phyloP scores from a whole-genome alignment of 2,888 invertebrate species.

The Kryphioiulus occultus region DNA sequence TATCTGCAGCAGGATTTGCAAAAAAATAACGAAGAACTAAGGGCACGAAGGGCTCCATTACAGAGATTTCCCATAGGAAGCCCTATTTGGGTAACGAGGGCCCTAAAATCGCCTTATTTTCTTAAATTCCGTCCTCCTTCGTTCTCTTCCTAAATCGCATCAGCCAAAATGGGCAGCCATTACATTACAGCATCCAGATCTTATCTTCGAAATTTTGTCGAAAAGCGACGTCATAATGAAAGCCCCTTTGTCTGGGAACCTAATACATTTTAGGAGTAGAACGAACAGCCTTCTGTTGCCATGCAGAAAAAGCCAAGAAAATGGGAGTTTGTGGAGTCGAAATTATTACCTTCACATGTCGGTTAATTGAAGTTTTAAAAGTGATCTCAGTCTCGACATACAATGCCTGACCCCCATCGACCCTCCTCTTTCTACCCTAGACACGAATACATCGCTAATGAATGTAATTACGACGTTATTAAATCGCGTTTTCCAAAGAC shows the following conservation, averaged over 20 bases:
- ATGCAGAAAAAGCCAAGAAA: not conserved
- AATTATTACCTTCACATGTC: not conserved
- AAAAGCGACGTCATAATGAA: not conserved
- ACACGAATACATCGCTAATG: not conserved
- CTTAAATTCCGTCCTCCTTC: not conserved
- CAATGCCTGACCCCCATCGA: not conserved
- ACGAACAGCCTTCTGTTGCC: not conserved
- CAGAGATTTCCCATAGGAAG: not conserved
- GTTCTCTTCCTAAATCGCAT: not conserved
- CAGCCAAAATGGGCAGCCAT: not conserved
- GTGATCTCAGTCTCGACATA: not conserved
- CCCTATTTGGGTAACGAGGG: not conserved
- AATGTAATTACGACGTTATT: constrained; percentile 21
- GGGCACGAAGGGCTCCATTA: not conserved
- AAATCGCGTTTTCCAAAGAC: constrained; percentile 18
- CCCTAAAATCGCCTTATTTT: not conserved
- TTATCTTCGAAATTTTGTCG: not conserved
- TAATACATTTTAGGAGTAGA: not conserved
- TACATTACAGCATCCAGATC: not conserved
- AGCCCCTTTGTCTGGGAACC: not conserved
- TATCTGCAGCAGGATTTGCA: too few species aligned
- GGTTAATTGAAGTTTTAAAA: not conserved
- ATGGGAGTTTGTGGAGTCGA: not conserved
- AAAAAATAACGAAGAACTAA: too few species aligned
- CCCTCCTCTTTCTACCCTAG: not conserved